These are phyloP conservation scores for Dasypus novemcinctus DNA, from an alignment of 2,113 vertebrate species.

Conservation along the genomic window DNA sequence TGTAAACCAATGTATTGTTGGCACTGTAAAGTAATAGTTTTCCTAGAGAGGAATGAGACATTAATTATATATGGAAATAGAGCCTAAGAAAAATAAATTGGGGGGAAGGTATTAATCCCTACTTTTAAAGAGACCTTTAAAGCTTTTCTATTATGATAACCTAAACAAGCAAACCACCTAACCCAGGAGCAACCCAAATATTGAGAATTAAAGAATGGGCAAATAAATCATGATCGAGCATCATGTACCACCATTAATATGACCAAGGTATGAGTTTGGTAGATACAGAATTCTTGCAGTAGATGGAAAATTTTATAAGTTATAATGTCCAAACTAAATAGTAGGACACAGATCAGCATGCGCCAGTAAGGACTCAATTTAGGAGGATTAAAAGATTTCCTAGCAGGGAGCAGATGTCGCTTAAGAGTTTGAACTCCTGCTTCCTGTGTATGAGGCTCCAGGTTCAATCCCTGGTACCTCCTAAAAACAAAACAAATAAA, in stretches of 20 bases:
- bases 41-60: background rate
- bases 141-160: background rate
- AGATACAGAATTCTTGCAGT: background rate
- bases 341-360: background rate
- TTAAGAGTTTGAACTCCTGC: too few relatives aligned
- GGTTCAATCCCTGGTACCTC: too few relatives aligned
- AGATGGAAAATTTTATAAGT: background rate
- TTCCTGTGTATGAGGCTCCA: too few relatives aligned
- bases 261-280: background rate
- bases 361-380: background rate
- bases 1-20: background rate
- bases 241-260: background rate
- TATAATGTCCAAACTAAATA: background rate
- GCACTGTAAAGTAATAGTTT: background rate
- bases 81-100: constrained; percentile 2
- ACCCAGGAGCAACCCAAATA: background rate
- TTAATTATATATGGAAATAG: background rate
- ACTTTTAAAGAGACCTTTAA: background rate
- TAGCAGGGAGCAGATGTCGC: too few relatives aligned
- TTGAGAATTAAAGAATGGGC: background rate
- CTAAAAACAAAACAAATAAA: too few relatives aligned
- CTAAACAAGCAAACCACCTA: background rate
- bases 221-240: background rate
- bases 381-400: background rate
- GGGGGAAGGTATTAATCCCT: background rate